phyloP scores from a whole-genome alignment of 1,140 invertebrate genomes.

The Cydia pomonella region DNA sequence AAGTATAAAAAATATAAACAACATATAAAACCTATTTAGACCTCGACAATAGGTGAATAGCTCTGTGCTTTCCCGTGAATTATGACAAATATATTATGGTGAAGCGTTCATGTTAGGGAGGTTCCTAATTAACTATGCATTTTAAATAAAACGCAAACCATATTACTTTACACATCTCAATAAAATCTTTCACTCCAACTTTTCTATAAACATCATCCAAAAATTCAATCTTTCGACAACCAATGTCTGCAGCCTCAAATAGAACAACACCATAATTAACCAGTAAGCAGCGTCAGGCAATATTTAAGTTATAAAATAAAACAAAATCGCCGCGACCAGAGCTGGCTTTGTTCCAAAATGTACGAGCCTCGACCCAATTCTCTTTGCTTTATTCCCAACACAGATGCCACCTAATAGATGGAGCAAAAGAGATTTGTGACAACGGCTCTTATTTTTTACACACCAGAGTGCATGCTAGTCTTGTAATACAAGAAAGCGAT shows the following conservation, averaged over 20 bases:
- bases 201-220: too few relatives aligned
- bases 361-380: conserved; percentile 69
- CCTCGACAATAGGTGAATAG: too few relatives aligned
- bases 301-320: conserved; percentile 66
- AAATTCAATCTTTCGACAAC: conserved; percentile 39
- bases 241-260: conserved; percentile 46
- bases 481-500: not conserved
- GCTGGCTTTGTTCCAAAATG: conserved; percentile 72
- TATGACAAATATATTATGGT: too few relatives aligned
- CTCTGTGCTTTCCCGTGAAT: too few relatives aligned
- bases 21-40: too few relatives aligned
- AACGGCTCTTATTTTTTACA: not conserved
- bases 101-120: too few relatives aligned
- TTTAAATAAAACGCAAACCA: too few relatives aligned
- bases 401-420: not conserved
- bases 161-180: too few relatives aligned
- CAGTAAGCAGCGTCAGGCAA: conserved; percentile 57
- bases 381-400: conserved; percentile 63
- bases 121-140: too few relatives aligned
- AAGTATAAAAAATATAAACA: too few relatives aligned
- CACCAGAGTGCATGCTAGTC: not conserved
- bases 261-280: conserved; percentile 55
- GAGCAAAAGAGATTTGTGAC: not conserved
- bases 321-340: conserved; percentile 61
- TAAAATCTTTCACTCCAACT: too few relatives aligned